Evolutionary conservation across 1,140 invertebrate species (phyloP).

Genomic region (Homalodisca vitripennis): DNA sequence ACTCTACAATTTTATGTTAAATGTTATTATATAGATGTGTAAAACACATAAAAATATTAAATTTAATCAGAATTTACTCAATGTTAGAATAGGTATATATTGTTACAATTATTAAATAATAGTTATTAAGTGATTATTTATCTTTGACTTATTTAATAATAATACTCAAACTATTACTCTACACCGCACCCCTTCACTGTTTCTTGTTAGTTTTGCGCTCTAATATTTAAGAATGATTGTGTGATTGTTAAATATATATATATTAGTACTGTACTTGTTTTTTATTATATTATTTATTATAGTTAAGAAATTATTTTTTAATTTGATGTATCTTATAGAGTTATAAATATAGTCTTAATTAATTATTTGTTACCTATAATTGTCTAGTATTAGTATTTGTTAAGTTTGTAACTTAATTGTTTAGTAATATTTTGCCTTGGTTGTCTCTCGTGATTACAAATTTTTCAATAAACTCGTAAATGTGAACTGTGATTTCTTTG

Average conservation of each 20-base stretch:
- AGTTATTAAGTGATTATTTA: slow-evolving; percentile 3
- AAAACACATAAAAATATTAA: not conserved
- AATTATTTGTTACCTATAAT: slow-evolving; percentile 8
- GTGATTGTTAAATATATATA: not conserved
- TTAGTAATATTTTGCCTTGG: slow-evolving; percentile 7
- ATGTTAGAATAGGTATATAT: slow-evolving; percentile 18
- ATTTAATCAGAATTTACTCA: not conserved
- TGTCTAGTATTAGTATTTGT: not conserved
- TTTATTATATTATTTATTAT: slow-evolving; percentile 8
- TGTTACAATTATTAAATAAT: slow-evolving; percentile 14
- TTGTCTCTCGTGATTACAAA: slow-evolving; percentile 17
- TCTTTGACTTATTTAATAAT: not conserved
- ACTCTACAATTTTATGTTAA: not conserved
- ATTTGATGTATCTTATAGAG: slow-evolving; percentile 17
- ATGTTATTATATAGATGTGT: not conserved
- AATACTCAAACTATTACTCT: not conserved
- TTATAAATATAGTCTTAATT: slow-evolving; percentile 17
- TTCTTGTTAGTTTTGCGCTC: slow-evolving; percentile 17
- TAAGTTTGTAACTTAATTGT: slow-evolving; percentile 25
- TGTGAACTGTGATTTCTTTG: not conserved
- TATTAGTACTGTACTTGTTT: slow-evolving; percentile 23
- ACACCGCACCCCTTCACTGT: not conserved
- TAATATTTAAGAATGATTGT: slow-evolving; percentile 19
- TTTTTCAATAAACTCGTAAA: slow-evolving; percentile 24
- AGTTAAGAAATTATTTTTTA: slow-evolving; percentile 12